Evolutionary conservation across 2,797 vertebrate genomes (phyloP).

Genomic region (Neomorphus geoffroyi): DNA sequence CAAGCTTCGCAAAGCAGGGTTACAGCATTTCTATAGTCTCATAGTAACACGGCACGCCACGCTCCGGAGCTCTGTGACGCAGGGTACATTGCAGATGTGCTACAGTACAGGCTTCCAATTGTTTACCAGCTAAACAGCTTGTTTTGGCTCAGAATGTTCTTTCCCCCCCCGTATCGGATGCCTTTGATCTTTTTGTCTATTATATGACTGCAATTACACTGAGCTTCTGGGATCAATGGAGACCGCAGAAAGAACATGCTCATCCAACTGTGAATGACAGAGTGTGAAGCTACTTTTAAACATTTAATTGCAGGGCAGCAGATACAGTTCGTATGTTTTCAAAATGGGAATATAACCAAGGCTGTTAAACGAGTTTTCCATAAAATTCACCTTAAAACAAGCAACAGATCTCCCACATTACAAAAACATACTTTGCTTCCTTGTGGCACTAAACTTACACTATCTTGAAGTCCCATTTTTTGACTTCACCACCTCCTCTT

Average conservation of each 20-base stretch:
- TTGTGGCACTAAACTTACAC: background rate
- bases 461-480: background rate
- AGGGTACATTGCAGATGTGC: background rate
- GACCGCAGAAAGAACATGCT: background rate
- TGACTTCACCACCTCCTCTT: background rate
- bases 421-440: background rate
- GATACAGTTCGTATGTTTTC: background rate
- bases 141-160: background rate
- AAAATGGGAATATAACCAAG: background rate
- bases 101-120: background rate
- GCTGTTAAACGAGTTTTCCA: background rate
- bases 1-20: background rate
- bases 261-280: background rate
- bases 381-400: background rate
- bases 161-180: background rate
- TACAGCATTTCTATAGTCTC: background rate
- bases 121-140: constrained; percentile 2
- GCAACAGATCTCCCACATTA: background rate
- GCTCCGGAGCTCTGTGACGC: background rate
- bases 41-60: background rate
- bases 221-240: constrained; percentile 20
- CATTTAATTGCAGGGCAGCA: background rate
- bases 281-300: background rate
- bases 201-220: background rate
- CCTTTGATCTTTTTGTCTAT: constrained; percentile 17